These are phyloP conservation scores for Cotesia congregata DNA, from an alignment of 2,888 invertebrate species.

Conservation along the genomic window DNA sequence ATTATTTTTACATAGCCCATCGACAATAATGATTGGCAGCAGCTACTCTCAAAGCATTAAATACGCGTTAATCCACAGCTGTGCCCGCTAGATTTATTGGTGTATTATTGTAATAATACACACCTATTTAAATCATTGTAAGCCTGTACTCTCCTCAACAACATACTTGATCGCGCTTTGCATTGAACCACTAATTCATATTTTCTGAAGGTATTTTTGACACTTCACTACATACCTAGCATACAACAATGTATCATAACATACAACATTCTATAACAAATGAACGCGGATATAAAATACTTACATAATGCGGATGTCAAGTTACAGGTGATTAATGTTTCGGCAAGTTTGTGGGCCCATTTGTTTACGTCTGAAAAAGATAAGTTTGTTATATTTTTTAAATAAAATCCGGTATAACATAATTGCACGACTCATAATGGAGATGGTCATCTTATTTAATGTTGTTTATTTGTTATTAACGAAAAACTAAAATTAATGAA, in stretches of 20 bases:
- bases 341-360: slow-evolving; percentile 64
- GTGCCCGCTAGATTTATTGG: slow-evolving; percentile 49
- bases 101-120: slow-evolving; percentile 16
- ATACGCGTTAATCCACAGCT: slow-evolving; percentile 61
- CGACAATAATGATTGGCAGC: slow-evolving; percentile 22
- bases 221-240: not conserved
- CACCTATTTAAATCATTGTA: slow-evolving; percentile 33
- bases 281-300: slow-evolving; percentile 46
- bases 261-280: slow-evolving; percentile 38
- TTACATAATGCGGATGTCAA: slow-evolving; percentile 63
- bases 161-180: slow-evolving; percentile 1
- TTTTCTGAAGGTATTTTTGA: not conserved
- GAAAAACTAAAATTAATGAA: too few species aligned
- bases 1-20: not conserved
- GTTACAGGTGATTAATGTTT: slow-evolving; percentile 66
- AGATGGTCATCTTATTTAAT: too few species aligned
- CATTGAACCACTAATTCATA: slow-evolving; percentile 9
- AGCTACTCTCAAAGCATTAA: not conserved
- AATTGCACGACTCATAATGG: too few species aligned
- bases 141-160: not conserved
- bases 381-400: not conserved
- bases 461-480: too few species aligned
- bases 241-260: slow-evolving; percentile 24
- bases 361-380: slow-evolving; percentile 61
- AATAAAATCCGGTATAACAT: too few species aligned